phyloP scores from a whole-genome alignment of 2,797 vertebrate genomes.

The Parambassis ranga region DNA sequence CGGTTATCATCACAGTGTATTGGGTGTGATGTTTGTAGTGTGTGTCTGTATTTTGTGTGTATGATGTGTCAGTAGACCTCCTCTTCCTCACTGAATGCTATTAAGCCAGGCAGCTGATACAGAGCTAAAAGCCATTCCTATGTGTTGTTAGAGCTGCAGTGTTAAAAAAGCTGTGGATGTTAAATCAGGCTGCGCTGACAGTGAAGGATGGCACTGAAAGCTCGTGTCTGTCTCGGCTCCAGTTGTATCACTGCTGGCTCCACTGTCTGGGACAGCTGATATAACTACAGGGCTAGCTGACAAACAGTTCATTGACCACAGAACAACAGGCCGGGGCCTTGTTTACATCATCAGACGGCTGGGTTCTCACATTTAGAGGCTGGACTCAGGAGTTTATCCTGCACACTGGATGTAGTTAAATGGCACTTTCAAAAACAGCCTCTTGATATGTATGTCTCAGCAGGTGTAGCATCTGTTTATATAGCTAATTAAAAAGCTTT shows the following conservation, averaged over 20 bases:
- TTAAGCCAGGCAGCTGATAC: conserved; percentile 28
- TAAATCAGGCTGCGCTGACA: conserved; percentile 42
- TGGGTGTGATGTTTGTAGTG: conserved; percentile 2
- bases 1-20: conserved; percentile 1
- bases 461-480: background rate
- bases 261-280: conserved; percentile 66
- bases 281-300: conserved; percentile 64
- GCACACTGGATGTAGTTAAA: background rate
- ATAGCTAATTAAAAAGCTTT: background rate
- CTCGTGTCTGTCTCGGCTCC: conserved; percentile 67
- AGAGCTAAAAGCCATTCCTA: conserved; percentile 14
- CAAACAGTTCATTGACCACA: conserved; percentile 71
- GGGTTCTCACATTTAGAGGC: conserved; percentile 10
- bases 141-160: conserved; percentile 1
- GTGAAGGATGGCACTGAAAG: conserved; percentile 59
- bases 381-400: background rate
- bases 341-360: conserved; percentile 49
- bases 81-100: conserved; percentile 15
- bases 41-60: background rate
- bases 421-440: background rate
- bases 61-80: background rate
- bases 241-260: conserved; percentile 71
- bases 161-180: conserved; percentile 46
- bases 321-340: conserved; percentile 59
- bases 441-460: conserved; percentile 14